A percentile compares a stretch with the other conserved stretches of the same genome.
Conservation (phyloP, 2,113 vertebrate species). For the Pterophyllum scalare region DNA sequence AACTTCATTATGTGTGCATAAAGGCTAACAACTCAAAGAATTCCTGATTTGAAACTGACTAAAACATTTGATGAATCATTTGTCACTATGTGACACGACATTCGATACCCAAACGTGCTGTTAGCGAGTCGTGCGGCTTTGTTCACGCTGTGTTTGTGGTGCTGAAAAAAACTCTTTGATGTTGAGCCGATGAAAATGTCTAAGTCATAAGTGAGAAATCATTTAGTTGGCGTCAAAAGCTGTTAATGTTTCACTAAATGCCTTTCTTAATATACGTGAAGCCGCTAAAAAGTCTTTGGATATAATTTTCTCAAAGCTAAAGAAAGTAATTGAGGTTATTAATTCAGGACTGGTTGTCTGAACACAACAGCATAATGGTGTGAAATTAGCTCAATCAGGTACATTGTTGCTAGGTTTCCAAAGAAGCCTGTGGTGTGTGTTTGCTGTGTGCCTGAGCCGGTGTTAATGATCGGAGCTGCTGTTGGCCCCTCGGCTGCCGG, state of each 20-base stretch:
- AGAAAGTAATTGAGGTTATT: not conserved
- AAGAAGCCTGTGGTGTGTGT: conserved; percentile 22
- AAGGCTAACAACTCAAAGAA: not conserved
- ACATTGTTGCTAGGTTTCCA: conserved; percentile 34
- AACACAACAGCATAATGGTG: conserved; percentile 25
- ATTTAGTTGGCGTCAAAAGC: not conserved
- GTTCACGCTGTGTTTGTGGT: not conserved
- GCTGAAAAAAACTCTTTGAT: not conserved
- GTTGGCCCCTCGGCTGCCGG: conserved; percentile 26
- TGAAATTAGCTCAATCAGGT: conserved; percentile 53
- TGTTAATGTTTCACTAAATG: not conserved
- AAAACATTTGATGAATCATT: not conserved
- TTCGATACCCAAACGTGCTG: too few species aligned
- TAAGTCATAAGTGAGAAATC: not conserved
- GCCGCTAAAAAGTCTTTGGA: not conserved
- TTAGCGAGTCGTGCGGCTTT: not conserved
- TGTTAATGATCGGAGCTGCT: conserved; percentile 26
- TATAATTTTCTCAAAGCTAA: not conserved
- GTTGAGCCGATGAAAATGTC: not conserved
- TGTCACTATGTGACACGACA: too few species aligned
- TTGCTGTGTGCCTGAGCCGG: not conserved
- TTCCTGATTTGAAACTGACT: not conserved
- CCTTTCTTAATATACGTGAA: not conserved
- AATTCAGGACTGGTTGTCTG: conserved; percentile 34
- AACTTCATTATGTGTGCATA: fast-evolving